A percentile compares a stretch with the other conserved stretches of the same genome.
phyloP scores from a whole-genome alignment of 1,140 invertebrate species.

The Aphaenogaster ashmeadi region DNA sequence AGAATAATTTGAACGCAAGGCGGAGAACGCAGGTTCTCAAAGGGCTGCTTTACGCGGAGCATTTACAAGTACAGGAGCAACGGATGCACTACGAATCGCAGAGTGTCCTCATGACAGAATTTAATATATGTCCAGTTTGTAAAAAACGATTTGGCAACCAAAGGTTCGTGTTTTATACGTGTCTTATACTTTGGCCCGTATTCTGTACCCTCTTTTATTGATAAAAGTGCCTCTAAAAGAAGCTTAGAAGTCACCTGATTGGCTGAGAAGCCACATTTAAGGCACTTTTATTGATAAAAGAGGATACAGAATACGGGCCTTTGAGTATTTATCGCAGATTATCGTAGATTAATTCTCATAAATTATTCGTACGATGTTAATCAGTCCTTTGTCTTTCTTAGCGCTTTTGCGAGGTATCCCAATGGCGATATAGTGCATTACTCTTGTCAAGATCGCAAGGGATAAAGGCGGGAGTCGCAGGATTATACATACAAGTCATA shows the following conservation, averaged over 20 bases:
- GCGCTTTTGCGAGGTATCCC: conserved; percentile 96
- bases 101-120: conserved; percentile 94
- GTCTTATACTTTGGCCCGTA: neutral
- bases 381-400: conserved; percentile 85
- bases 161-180: conserved; percentile 86
- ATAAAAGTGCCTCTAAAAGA: too few species aligned
- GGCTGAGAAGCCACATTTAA: too few species aligned
- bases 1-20: conserved; percentile 91
- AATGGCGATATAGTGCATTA: conserved; percentile 97
- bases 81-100: conserved; percentile 94
- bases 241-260: too few species aligned
- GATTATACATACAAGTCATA: conserved; percentile 8
- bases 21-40: conserved; percentile 93
- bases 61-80: conserved; percentile 93
- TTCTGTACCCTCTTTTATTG: too few species aligned
- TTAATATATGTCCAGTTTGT: conserved; percentile 96
- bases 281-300: too few species aligned
- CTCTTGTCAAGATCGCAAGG: conserved; percentile 90
- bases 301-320: too few species aligned
- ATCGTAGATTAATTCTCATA: neutral
- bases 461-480: conserved; percentile 68
- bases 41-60: conserved; percentile 94
- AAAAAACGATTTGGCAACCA: conserved; percentile 97
- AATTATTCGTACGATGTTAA: conserved; percentile 50
- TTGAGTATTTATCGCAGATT: neutral